A percentile compares a stretch with the other conserved stretches of the same genome.
These are phyloP conservation scores for Diceros bicornis DNA, from an alignment of 2,797 vertebrate species.

Conservation along the genomic window DNA sequence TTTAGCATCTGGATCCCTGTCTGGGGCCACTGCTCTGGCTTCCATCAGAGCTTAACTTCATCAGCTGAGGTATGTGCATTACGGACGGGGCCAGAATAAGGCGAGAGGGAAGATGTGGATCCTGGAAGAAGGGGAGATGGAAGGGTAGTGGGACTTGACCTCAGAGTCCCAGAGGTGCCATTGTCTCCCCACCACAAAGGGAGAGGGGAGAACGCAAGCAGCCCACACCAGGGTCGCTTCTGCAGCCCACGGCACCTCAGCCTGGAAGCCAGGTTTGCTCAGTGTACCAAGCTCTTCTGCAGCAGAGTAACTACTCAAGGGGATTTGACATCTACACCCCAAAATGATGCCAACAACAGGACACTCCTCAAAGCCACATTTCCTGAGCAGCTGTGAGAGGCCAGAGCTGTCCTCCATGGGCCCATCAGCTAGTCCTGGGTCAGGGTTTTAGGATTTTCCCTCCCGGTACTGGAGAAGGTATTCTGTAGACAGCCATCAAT, in stretches of 20 bases:
- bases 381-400: neutral
- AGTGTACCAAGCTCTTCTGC: neutral
- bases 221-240: no score
- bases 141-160: neutral
- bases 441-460: neutral
- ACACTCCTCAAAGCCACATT: neutral
- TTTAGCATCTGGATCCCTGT: constrained; percentile 67
- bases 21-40: constrained; percentile 66
- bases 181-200: fast-evolving
- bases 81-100: neutral
- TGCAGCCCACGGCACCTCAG: neutral
- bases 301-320: neutral
- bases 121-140: neutral
- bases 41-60: constrained; percentile 75
- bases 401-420: neutral
- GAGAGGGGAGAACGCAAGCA: neutral
- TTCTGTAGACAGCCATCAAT: neutral
- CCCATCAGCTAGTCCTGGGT: neutral
- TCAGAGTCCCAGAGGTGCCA: neutral
- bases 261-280: neutral
- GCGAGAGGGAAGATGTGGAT: neutral
- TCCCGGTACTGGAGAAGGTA: neutral
- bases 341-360: neutral
- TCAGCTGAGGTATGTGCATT: neutral
- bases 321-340: neutral